These are phyloP conservation scores for Pocillopora grandis DNA, from an alignment of 92 coral and sea anemone genomes.

Conservation along the genomic window DNA sequence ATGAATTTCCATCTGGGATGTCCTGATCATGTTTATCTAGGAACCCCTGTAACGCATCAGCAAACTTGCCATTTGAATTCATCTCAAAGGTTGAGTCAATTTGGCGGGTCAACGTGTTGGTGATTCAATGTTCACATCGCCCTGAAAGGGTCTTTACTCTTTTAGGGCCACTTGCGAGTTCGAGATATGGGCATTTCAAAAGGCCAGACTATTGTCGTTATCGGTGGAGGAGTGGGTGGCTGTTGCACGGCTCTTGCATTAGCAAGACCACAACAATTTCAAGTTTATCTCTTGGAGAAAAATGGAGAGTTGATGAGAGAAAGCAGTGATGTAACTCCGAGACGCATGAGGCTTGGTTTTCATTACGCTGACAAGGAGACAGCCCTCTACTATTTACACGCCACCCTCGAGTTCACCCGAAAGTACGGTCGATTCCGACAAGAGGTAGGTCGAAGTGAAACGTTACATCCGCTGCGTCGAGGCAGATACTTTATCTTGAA, in stretches of 20 bases:
- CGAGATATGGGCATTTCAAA: not conserved
- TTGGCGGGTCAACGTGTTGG: too few relatives aligned
- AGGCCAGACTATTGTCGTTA: conserved; percentile 18
- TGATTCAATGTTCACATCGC: too few relatives aligned
- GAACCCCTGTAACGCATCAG: too few relatives aligned
- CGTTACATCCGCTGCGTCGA: too few relatives aligned
- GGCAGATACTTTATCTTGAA: too few relatives aligned
- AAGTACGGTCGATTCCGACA: not conserved
- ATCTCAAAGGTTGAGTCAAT: too few relatives aligned
- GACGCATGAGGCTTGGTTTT: conserved; percentile 69
- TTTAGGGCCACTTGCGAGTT: too few relatives aligned
- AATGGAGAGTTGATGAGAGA: conserved; percentile 57
- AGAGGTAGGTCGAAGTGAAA: conserved; percentile 25
- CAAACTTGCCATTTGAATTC: too few relatives aligned
- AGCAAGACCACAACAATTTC: conserved; percentile 44
- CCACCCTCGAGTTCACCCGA: conserved; percentile 52
- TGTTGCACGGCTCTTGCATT: conserved; percentile 68
- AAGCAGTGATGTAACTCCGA: conserved; percentile 44
- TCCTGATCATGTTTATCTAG: too few relatives aligned
- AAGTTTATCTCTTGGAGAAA: conserved; percentile 57
- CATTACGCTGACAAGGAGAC: conserved; percentile 68
- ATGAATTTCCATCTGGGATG: too few relatives aligned
- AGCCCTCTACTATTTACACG: conserved; percentile 52
- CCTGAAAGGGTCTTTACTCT: too few relatives aligned
- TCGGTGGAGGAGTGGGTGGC: conserved; percentile 79